Evolutionary conservation across 2,797 vertebrate species (phyloP).

Genomic region (Clarias fuscus): DNA sequence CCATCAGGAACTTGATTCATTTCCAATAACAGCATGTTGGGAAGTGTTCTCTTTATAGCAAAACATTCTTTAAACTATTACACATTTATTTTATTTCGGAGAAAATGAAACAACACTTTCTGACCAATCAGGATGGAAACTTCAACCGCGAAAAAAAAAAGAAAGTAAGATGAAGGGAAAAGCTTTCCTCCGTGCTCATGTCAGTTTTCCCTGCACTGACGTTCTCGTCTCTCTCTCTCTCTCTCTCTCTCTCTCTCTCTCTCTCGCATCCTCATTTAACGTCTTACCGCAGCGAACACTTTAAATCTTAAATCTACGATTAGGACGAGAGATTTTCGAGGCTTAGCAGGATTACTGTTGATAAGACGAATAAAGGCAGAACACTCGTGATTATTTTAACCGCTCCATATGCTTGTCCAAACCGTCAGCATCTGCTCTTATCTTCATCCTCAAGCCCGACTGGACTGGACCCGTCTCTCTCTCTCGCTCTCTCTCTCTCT

Average conservation of each 20-base stretch:
- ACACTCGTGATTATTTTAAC: constrained; percentile 43
- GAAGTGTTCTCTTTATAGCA: neutral
- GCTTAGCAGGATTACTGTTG: constrained; percentile 62
- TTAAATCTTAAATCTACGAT: constrained; percentile 42
- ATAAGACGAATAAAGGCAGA: constrained; percentile 54
- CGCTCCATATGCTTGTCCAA: constrained; percentile 51
- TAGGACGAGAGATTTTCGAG: constrained; percentile 51
- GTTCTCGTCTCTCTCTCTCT: no score
- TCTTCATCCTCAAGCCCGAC: constrained; percentile 19
- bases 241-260: neutral
- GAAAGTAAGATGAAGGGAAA: neutral
- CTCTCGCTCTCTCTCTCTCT: neutral
- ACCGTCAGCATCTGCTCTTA: constrained; percentile 44
- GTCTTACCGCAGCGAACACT: constrained; percentile 45
- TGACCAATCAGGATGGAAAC: neutral
- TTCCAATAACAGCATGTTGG: no score
- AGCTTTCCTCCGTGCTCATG: neutral
- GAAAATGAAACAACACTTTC: neutral
- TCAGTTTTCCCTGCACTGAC: neutral
- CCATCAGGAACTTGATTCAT: no score
- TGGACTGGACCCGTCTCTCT: neutral
- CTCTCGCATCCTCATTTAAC: constrained; percentile 34
- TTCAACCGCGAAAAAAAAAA: neutral
- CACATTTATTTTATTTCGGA: neutral
- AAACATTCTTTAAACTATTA: neutral